Percentiles rank a stretch among this genome's conserved stretches.
Evolutionary conservation across 1,140 invertebrate genomes (phyloP).

Genomic region (Saxidomus purpurata): DNA sequence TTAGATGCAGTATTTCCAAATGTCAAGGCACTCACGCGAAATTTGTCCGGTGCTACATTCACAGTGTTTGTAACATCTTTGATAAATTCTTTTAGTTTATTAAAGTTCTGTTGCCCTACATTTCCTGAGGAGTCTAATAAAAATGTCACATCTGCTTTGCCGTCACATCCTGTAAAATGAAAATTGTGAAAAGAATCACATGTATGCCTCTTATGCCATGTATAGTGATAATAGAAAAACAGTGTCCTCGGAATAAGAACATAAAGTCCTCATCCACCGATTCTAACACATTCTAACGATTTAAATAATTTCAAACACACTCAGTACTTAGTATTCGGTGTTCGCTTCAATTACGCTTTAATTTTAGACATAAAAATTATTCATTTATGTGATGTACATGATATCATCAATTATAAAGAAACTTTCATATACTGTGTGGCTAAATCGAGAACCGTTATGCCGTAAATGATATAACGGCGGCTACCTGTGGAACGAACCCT

Average conservation of each 20-base stretch:
- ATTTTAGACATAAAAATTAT: no score
- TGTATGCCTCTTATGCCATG: neutral
- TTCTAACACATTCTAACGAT: neutral
- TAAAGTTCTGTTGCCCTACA: conserved; percentile 78
- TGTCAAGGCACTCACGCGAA: conserved; percentile 75
- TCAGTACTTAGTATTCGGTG: no score
- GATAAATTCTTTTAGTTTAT: conserved; percentile 79
- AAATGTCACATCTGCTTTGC: conserved; percentile 81
- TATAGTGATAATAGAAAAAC: neutral
- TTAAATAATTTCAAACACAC: no score
- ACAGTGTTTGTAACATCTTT: conserved; percentile 73
- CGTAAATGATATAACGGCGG: no score
- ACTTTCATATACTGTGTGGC: no score
- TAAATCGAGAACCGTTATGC: no score
- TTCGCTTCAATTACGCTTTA: no score
- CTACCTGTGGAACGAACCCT: no score
- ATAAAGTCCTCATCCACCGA: neutral
- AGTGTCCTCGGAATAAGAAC: neutral
- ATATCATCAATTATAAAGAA: no score
- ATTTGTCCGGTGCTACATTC: conserved; percentile 71
- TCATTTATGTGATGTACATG: no score
- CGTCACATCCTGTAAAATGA: conserved; percentile 74
- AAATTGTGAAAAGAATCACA: neutral
- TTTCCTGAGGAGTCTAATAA: conserved; percentile 81
- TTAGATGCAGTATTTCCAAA: conserved; percentile 72